phyloP scores from a whole-genome alignment of 2,888 invertebrate genomes.

The Anarsia innoxiella region DNA sequence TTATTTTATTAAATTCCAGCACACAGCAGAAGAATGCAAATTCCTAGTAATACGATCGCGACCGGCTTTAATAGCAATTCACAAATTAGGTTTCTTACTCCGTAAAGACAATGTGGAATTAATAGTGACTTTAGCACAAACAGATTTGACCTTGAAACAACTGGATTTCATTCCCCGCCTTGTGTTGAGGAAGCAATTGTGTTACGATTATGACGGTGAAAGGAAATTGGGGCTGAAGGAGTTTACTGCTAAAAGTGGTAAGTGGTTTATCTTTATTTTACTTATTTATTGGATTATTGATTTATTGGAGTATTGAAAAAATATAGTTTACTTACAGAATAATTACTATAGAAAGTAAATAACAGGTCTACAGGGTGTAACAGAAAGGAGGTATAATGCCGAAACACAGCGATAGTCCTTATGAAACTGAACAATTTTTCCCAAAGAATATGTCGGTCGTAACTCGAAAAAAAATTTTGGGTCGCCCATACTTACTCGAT shows the following conservation, averaged over 20 bases:
- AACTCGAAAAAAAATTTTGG: no score
- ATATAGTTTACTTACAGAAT: no score
- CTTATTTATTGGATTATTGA: no score
- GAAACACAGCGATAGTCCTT: no score
- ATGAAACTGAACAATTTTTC: no score
- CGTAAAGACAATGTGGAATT: slow-evolving; percentile 35
- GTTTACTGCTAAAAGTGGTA: slow-evolving; percentile 48
- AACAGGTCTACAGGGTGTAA: no score
- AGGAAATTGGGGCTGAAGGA: slow-evolving; percentile 34
- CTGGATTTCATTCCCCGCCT: slow-evolving; percentile 45
- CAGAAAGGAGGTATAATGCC: no score
- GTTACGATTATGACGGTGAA: slow-evolving; percentile 23
- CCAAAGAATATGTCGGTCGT: no score
- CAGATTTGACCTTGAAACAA: slow-evolving; percentile 24
- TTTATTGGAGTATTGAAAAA: no score
- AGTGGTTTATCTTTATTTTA: no score
- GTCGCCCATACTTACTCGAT: no score
- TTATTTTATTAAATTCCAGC: slow-evolving; percentile 39
- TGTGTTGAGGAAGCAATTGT: slow-evolving; percentile 35
- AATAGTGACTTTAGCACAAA: slow-evolving; percentile 28
- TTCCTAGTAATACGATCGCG: slow-evolving; percentile 44
- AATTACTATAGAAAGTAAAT: no score
- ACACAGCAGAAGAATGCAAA: slow-evolving; percentile 41
- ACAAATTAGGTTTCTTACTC: slow-evolving; percentile 39
- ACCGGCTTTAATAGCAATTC: slow-evolving; percentile 36